phyloP scores from a whole-genome alignment of 2,113 vertebrate species.

The Anser brachyrhynchus region DNA sequence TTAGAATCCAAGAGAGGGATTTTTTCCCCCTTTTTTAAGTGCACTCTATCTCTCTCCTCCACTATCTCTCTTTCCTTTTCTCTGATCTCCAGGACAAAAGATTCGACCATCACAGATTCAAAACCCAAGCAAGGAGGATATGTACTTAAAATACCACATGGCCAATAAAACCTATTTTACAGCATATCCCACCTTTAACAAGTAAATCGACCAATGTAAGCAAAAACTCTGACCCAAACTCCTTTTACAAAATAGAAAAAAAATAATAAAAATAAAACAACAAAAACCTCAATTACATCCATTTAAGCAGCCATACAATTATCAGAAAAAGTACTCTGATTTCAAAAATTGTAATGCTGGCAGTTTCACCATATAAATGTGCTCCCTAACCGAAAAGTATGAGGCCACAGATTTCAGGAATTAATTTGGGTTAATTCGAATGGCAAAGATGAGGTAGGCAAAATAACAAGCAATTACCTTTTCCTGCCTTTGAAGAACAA shows the following conservation, averaged over 20 bases:
- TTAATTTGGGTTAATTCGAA: conserved; percentile 69
- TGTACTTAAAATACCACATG: conserved; percentile 61
- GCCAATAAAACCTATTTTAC: conserved; percentile 68
- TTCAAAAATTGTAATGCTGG: neutral
- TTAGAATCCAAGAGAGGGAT: neutral
- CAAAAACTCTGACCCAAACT: neutral
- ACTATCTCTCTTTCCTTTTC: neutral
- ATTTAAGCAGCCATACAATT: neutral
- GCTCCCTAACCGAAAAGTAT: conserved; percentile 18
- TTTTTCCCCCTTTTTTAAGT: neutral
- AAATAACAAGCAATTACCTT: conserved; percentile 75
- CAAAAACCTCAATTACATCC: neutral
- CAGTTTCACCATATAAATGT: neutral
- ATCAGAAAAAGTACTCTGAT: conserved; percentile 8
- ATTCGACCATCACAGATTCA: conserved; percentile 28
- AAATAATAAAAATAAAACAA: neutral
- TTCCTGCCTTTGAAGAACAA: conserved; percentile 79
- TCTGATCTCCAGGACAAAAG: conserved; percentile 65
- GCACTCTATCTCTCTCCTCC: neutral
- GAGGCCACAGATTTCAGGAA: conserved; percentile 64
- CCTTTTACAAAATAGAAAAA: neutral
- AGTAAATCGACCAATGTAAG: conserved; percentile 51
- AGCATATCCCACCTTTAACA: conserved; percentile 55
- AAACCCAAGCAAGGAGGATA: conserved; percentile 42
- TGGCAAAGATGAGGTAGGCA: conserved; percentile 65